Evolutionary conservation across 30 jellyfish, hydroid and myxozoan species (phyloP).

Genomic region (Sanderia malayensis): DNA sequence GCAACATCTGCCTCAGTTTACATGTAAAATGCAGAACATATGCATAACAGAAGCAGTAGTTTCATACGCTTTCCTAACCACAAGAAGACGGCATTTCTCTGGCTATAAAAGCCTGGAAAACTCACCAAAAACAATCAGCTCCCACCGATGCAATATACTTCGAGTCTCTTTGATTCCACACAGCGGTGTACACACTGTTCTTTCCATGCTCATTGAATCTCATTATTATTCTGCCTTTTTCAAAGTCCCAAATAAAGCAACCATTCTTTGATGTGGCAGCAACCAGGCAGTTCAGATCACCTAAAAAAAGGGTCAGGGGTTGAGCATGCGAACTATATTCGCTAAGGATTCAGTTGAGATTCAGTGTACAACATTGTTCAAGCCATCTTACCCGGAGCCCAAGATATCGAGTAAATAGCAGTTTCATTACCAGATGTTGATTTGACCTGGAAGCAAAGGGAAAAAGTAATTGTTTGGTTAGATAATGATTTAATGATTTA

Average conservation of each 20-base stretch:
- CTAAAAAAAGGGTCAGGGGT: no score
- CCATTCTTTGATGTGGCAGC: constrained; percentile 86
- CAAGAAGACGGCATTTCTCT: no score
- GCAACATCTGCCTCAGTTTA: no score
- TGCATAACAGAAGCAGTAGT: no score
- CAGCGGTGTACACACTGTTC: constrained; percentile 57
- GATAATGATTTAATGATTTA: no score
- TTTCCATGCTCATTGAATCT: constrained; percentile 73
- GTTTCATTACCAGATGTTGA: constrained; percentile 74
- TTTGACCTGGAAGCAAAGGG: constrained; percentile 37
- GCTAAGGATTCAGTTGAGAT: no score
- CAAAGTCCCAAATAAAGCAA: constrained; percentile 67
- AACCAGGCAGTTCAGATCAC: constrained; percentile 63
- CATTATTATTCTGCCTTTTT: constrained; percentile 28
- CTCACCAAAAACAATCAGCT: constrained; percentile 71
- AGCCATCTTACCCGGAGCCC: constrained; percentile 91
- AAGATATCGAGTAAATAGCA: constrained; percentile 64
- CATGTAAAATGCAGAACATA: no score
- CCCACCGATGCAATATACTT: constrained; percentile 77
- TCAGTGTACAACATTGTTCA: no score
- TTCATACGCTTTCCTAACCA: no score
- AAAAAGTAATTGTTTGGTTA: no score
- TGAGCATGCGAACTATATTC: no score
- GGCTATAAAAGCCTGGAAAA: no score
- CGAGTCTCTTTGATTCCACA: constrained; percentile 76